Evolutionary conservation across 2,888 invertebrate genomes (phyloP), one percentile per base, ranked within the genome.

Genomic region (Heliconius ismenius): DNA sequence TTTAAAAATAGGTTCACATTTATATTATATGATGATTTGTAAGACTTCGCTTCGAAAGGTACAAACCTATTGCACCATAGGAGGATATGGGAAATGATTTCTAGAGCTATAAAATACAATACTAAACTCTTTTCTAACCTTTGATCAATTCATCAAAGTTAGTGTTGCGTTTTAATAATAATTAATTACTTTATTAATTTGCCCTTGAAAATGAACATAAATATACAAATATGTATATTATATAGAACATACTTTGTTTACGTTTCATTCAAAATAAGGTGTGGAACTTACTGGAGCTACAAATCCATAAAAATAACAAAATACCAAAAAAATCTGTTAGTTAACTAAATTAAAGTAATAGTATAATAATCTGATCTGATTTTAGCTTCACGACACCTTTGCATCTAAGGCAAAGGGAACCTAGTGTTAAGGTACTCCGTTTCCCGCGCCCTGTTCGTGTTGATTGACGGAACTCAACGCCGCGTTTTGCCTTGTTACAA

Each of bases 91-190:
- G 18, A 49, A 49, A 49, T 49, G 3, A 0, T 49, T 49, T n/a
- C 10, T 3, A 58, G 54, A 62, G 2, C 24, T 24, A 15, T 62
- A 11, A 62, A 4, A 26, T 24, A 62, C 62, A 62, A 18, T 15
- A 62, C 6, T 7, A 15, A 15, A 26, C 26, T 0, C 10, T 32
- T 9, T 3, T 32, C 18, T 32, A 64, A 21, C 18, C 64, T 67
- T 67, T 67, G 39, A 67, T 24, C 67, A 43, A 39, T 26, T 26
- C 13, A 67, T 67, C 24, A 67, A 15, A 67, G 67, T 9, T 43
- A 36, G 21, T 39, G 65, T 7, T 67, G 67, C 43, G 15, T 39
- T 67, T 39, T 67, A 67, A 39, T 39, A 43, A 39, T 67, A 39
- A 67, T 24, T 39, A 67, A 43, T 7, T 7, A 15, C 24, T 36